A percentile compares a stretch with the other conserved stretches of the same genome.
phyloP scores from a whole-genome alignment of 2,888 invertebrate genomes.

The Idaea biselata region DNA sequence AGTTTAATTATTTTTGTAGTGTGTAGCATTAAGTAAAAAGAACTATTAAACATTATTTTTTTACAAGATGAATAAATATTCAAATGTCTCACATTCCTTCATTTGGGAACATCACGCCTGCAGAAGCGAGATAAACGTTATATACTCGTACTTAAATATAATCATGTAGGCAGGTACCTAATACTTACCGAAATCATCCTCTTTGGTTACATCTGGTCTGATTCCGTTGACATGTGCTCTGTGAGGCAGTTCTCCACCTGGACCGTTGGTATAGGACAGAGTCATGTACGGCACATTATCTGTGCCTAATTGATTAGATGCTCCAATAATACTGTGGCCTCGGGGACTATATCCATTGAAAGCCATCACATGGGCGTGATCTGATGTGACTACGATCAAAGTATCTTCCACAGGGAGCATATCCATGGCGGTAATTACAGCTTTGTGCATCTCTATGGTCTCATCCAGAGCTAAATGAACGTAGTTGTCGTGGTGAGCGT shows the following conservation, averaged over 20 bases:
- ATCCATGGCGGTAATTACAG: constrained; percentile 66
- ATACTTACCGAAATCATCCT: constrained; percentile 52
- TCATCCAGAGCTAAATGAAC: constrained; percentile 83
- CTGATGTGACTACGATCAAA: constrained; percentile 86
- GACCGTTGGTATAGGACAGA: constrained; percentile 75
- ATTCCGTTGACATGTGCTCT: constrained; percentile 81
- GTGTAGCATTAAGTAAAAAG: too few relatives aligned
- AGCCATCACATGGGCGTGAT: constrained; percentile 86
- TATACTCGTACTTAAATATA: background rate
- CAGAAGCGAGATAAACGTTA: too few relatives aligned
- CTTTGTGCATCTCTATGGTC: constrained; percentile 82
- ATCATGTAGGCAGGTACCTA: too few relatives aligned
- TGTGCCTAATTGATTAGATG: constrained; percentile 53
- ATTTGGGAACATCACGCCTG: too few relatives aligned
- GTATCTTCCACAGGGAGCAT: constrained; percentile 78
- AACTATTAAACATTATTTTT: too few relatives aligned
- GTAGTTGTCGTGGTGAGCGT: constrained; percentile 82
- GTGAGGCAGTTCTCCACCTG: constrained; percentile 61
- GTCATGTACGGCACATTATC: constrained; percentile 75
- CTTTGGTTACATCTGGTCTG: constrained; percentile 58
- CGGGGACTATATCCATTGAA: constrained; percentile 84
- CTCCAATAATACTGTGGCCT: constrained; percentile 51
- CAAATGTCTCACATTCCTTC: too few relatives aligned
- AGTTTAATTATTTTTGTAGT: too few relatives aligned
- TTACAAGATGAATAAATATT: too few relatives aligned